phyloP scores from a whole-genome alignment of 2,888 invertebrate genomes.

The Alloscopus bannaensis region DNA sequence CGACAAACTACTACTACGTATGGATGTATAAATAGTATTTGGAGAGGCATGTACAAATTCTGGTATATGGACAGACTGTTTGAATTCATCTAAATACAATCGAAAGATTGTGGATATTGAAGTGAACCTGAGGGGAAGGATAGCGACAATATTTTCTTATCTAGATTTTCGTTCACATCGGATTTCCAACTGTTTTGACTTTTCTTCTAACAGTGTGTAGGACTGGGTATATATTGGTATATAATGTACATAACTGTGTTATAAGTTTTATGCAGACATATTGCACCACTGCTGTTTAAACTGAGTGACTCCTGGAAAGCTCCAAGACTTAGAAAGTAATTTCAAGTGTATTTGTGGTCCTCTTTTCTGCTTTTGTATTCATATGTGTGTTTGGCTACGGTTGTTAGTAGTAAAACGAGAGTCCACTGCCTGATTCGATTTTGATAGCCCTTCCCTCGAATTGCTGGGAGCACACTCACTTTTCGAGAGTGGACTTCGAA shows the following conservation, averaged over 20 bases:
- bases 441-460: slow-evolving; percentile 39
- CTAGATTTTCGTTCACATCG: slow-evolving; percentile 39
- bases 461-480: no score
- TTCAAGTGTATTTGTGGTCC: neutral
- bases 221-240: no score
- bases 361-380: slow-evolving; percentile 46
- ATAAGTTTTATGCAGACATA: no score
- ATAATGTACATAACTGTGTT: no score
- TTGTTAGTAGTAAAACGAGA: slow-evolving; percentile 45
- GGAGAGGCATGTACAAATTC: no score
- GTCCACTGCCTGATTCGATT: slow-evolving; percentile 53
- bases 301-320: no score
- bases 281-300: no score
- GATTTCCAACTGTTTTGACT: slow-evolving; percentile 42
- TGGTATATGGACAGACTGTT: slow-evolving; percentile 29
- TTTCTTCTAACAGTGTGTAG: no score
- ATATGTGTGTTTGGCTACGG: slow-evolving; percentile 23
- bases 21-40: no score
- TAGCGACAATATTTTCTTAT: slow-evolving; percentile 58
- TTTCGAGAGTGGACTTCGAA: no score
- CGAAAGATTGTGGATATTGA: slow-evolving; percentile 5
- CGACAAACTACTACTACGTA: no score
- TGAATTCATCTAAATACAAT: slow-evolving; percentile 37
- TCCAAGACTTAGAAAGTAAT: no score
- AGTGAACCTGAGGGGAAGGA: neutral